phyloP scores from a whole-genome alignment of 2,113 vertebrate species.

The Upupa epops region DNA sequence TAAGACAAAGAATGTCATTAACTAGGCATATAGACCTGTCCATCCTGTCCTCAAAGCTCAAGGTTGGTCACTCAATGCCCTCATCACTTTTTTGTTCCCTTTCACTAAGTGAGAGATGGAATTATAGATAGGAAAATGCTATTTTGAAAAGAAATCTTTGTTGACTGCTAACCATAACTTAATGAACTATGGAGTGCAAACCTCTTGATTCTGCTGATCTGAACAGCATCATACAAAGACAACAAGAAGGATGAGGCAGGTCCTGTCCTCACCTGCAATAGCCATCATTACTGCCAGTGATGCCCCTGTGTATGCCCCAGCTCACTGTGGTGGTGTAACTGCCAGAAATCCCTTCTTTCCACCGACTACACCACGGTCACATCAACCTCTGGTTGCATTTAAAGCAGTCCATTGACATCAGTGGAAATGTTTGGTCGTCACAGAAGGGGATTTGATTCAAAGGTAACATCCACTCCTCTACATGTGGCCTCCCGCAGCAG shows the following conservation, averaged over 20 bases:
- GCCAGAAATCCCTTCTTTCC: neutral
- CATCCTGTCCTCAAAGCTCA: neutral
- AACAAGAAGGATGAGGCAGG: neutral
- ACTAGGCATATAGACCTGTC: neutral
- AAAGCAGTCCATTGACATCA: neutral
- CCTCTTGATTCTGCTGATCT: neutral
- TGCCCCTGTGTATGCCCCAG: neutral
- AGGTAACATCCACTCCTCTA: neutral
- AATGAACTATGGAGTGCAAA: neutral
- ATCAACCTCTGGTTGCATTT: neutral
- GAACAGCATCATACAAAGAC: neutral
- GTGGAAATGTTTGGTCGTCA: neutral
- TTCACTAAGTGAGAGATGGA: neutral
- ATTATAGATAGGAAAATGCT: neutral
- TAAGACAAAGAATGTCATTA: neutral
- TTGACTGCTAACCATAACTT: neutral
- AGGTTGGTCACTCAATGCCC: neutral
- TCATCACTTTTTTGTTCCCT: neutral
- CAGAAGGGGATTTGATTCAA: neutral
- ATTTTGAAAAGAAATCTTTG: neutral
- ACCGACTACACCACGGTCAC: neutral
- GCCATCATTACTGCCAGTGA: neutral
- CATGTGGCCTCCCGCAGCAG: rapidly evolving
- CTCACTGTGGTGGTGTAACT: neutral
- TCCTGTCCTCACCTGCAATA: neutral